Evolutionary conservation across 2,888 invertebrate species (phyloP), one percentile per base, ranked within the genome.

Genomic region (Acanthacorydalis orientalis): DNA sequence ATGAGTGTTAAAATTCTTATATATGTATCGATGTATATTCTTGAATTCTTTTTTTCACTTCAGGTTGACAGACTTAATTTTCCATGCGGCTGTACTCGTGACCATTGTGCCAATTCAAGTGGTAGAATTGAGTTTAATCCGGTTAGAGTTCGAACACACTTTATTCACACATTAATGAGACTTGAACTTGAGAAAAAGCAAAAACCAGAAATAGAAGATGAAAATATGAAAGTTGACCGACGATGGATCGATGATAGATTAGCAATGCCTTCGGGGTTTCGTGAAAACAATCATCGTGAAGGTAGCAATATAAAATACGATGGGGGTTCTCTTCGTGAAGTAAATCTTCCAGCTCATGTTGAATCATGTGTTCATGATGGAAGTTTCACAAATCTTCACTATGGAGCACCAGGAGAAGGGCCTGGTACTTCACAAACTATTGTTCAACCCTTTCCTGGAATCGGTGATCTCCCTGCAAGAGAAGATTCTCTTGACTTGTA

Each of bases 71-170:
- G 96, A 51, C 74, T 89, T 51, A 91, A 89, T 60, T 97, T 96
- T 62, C 97, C 97, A 0, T 97, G 97, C 64, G 93, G 95, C 10
- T 97, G 96, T 66, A 84, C 88, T 2, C 80, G 89, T 55, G 93
- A 93, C 58, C 90, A 91, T 43, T 97, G 97, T 66, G 83, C 81
- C 51, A 97, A 97, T 64, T 80, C 83, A 1, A 78, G 83, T 42
- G 97, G 97, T 4, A 77, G 97, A 52, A 88, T 96, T 53, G 96
- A 96, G 65, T 97, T 97, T 63, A 95, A 95, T 64, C 93, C 95
- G 1, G 80, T 90, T 35, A 77, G 96, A 53, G 96, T 97, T 7
- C 78, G 93, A 52, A 93, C 93, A 12, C 97, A 97, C 68, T 96
- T 93, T 61, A 91, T 96, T 57, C 93, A 95, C 61, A 97, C 96